Conservation (phyloP, 2,113 vertebrate species). For the Mustela lutreola region DNA sequence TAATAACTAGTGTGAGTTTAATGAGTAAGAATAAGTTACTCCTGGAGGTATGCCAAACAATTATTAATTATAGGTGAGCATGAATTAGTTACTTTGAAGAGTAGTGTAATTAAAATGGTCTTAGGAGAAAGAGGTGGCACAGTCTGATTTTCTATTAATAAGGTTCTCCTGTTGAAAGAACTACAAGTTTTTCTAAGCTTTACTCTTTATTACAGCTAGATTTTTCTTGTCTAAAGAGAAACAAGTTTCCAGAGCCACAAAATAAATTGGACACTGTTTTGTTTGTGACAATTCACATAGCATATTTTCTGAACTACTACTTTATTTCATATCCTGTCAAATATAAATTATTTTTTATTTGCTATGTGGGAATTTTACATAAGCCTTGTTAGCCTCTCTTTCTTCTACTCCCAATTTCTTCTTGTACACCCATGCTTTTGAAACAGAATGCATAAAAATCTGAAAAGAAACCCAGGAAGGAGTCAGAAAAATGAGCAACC, state of each 20-base stretch:
- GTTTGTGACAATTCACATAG: constrained; percentile 24
- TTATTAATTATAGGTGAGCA: constrained; percentile 43
- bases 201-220: neutral
- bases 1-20: constrained; percentile 11
- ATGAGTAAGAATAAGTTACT: neutral
- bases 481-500: neutral
- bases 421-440: neutral
- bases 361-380: neutral
- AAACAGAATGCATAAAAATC: neutral
- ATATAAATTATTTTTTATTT: constrained; percentile 44
- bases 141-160: neutral
- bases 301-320: neutral
- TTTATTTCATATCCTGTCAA: constrained; percentile 10
- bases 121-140: neutral
- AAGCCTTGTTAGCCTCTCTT: neutral
- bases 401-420: neutral
- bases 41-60: neutral
- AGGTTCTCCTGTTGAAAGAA: neutral
- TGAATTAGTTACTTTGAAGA: constrained; percentile 19
- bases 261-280: constrained; percentile 17
- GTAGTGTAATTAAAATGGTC: neutral
- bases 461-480: neutral
- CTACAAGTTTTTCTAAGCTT: neutral
- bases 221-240: constrained; percentile 3
- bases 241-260: neutral